These are phyloP conservation scores for Chamaetylas fuelleborni DNA, from an alignment of 2,113 vertebrate genomes.

Conservation along the genomic window DNA sequence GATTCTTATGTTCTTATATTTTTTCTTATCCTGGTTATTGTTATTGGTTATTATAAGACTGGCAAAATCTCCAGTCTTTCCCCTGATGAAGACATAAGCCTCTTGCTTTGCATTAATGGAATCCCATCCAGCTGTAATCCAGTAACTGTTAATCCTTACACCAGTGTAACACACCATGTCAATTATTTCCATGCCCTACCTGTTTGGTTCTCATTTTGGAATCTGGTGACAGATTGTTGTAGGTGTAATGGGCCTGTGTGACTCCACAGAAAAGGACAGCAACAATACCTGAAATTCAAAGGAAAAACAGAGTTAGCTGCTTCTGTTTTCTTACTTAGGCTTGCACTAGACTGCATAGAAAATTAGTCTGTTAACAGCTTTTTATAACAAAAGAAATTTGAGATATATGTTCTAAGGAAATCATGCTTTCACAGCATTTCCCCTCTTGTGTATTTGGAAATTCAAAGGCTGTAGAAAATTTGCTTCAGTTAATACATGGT, in stretches of 20 bases:
- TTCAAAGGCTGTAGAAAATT: neutral
- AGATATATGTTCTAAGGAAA: neutral
- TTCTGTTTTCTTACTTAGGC: neutral
- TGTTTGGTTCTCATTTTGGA: slow-evolving; percentile 82
- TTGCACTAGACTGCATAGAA: neutral
- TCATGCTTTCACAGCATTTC: neutral
- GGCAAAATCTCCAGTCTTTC: neutral
- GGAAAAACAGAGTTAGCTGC: neutral
- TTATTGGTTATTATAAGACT: neutral
- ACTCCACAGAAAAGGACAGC: slow-evolving; percentile 87
- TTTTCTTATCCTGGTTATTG: slow-evolving; percentile 53
- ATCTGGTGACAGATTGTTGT: slow-evolving; percentile 82
- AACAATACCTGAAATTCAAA: slow-evolving; percentile 81
- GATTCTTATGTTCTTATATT: neutral
- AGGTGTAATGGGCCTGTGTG: slow-evolving; percentile 85
- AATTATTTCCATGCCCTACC: slow-evolving; percentile 65
- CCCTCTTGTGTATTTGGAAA: neutral
- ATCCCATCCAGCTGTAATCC: neutral
- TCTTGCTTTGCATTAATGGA: slow-evolving; percentile 15
- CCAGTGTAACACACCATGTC: neutral
- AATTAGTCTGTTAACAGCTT: neutral
- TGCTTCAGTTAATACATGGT: neutral
- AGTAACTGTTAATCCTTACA: neutral
- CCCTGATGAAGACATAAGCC: slow-evolving; percentile 7
- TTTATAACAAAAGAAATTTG: neutral